These are phyloP conservation scores for Uropsilus gracilis DNA, from an alignment of 2,113 vertebrate genomes.

Conservation along the genomic window DNA sequence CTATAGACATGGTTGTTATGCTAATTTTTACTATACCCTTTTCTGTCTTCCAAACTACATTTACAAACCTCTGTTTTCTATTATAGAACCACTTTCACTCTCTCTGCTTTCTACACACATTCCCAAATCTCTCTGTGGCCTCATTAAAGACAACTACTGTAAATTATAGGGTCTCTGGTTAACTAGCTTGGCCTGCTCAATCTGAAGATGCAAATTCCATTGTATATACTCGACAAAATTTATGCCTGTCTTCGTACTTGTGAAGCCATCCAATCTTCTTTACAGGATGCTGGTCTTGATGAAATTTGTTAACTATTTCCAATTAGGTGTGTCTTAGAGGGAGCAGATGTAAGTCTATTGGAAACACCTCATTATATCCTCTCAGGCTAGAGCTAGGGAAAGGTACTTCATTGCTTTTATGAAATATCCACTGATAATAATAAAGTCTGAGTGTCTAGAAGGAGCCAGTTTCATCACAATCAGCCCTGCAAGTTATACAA, in stretches of 20 bases:
- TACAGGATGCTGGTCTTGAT: conserved; percentile 16
- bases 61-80: conserved; percentile 66
- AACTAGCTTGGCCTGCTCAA: conserved; percentile 60
- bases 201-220: conserved; percentile 63
- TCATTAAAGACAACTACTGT: conserved; percentile 71
- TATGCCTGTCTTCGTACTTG: conserved; percentile 32
- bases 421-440: conserved; percentile 29
- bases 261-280: conserved; percentile 48
- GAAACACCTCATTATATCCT: conserved; percentile 26
- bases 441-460: conserved; percentile 5
- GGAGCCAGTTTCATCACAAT: conserved; percentile 46
- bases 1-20: conserved; percentile 77
- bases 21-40: conserved; percentile 79
- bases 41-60: conserved; percentile 77
- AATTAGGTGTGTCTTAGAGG: neutral
- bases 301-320: conserved; percentile 36
- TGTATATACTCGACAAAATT: neutral
- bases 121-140: conserved; percentile 59
- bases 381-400: conserved; percentile 30
- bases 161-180: conserved; percentile 64
- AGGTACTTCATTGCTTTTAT: neutral
- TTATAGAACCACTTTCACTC: conserved; percentile 48
- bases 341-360: neutral
- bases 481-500: conserved; percentile 41
- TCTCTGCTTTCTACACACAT: conserved; percentile 27